phyloP scores from a whole-genome alignment of 2,888 invertebrate species.

The Erpobdella octoculata region DNA sequence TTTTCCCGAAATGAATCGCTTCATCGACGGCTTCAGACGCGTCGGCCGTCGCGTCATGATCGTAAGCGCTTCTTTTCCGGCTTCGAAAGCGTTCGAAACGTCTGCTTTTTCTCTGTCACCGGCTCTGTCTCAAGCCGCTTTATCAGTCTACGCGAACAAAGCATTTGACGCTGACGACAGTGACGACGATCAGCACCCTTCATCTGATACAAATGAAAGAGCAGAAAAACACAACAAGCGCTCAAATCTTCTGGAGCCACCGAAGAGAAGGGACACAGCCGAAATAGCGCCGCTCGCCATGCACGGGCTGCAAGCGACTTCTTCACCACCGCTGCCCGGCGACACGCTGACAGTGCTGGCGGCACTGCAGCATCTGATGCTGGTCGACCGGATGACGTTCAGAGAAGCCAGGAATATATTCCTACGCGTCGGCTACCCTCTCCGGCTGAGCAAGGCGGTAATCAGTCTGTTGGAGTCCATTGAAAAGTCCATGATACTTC shows the following conservation, averaged over 20 bases:
- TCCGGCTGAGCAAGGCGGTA: conserved; percentile 12
- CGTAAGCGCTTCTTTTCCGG: neutral
- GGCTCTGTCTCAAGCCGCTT: neutral
- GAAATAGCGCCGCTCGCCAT: neutral
- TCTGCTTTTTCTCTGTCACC: too few relatives aligned
- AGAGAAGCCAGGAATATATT: conserved; percentile 8
- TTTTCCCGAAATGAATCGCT: conserved; percentile 21
- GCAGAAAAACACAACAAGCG: neutral
- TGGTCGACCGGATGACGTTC: conserved; percentile 14
- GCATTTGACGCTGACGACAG: neutral
- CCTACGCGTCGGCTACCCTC: neutral
- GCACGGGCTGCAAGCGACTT: neutral
- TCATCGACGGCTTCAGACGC: conserved; percentile 14
- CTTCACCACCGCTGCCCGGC: neutral
- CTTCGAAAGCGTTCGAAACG: too few relatives aligned
- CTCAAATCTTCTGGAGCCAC: neutral
- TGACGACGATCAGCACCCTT: neutral
- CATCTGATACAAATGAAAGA: neutral
- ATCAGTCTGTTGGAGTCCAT: neutral
- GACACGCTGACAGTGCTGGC: conserved; percentile 16
- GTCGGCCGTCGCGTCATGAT: conserved; percentile 15
- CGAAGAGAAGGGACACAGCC: neutral
- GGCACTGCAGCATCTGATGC: conserved; percentile 14
- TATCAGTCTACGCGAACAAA: too few relatives aligned
- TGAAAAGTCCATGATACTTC: neutral